Evolutionary conservation across 2,888 invertebrate genomes (phyloP).

Genomic region (Vanessa cardui): DNA sequence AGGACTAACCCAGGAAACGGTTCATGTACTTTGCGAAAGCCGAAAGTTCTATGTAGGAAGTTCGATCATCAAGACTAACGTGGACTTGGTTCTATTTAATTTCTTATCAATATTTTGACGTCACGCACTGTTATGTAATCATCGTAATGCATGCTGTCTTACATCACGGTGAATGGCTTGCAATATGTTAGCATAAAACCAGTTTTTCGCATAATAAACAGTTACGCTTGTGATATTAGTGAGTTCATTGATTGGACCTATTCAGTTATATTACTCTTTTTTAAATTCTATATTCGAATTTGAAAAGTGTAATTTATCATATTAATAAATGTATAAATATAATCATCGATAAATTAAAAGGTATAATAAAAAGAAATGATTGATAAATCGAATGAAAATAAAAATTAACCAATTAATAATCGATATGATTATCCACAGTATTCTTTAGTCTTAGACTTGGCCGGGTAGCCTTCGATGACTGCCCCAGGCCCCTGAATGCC

Average conservation of each 20-base stretch:
- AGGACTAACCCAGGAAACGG: conserved; percentile 73
- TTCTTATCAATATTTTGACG: conserved; percentile 11
- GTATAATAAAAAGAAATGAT: background rate
- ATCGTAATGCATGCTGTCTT: conserved; percentile 23
- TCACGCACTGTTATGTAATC: conserved; percentile 20
- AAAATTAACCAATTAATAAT: background rate
- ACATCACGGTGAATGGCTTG: conserved; percentile 30
- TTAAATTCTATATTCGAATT: too few species aligned
- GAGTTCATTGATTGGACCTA: background rate
- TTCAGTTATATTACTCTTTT: background rate
- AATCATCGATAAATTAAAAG: too few species aligned
- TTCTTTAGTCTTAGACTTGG: conserved; percentile 52
- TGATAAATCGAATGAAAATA: conserved; percentile 1
- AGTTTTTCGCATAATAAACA: conserved; percentile 40
- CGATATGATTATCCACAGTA: conserved; percentile 53
- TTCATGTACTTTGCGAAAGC: conserved; percentile 61
- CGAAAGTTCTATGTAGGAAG: conserved; percentile 67
- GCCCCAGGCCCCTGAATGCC: conserved; percentile 67
- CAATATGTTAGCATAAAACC: conserved; percentile 32
- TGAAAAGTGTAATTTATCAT: too few species aligned
- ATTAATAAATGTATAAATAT: too few species aligned
- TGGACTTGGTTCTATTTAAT: conserved; percentile 16
- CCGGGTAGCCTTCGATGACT: conserved; percentile 64
- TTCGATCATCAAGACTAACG: conserved; percentile 8
- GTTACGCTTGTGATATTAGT: conserved; percentile 9